phyloP scores from a whole-genome alignment of 2,797 vertebrate genomes.

The Paedocypris micromegethes region DNA sequence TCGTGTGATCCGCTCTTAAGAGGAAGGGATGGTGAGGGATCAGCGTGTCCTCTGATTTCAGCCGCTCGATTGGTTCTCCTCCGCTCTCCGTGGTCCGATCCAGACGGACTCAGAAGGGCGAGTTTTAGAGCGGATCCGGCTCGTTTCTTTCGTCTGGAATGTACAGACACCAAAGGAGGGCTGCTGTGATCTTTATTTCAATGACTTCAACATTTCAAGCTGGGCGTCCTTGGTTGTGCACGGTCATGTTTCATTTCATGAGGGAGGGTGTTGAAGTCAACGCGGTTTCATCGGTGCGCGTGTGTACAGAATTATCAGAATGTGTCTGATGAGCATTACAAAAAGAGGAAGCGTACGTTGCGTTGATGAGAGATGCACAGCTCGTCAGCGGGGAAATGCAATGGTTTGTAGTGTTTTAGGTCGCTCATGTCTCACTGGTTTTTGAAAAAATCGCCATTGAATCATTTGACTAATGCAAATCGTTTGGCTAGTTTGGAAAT shows the following conservation, averaged over 20 bases:
- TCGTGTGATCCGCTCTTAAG: constrained; percentile 62
- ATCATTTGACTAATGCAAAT: constrained; percentile 31
- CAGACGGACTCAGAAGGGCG: constrained; percentile 55
- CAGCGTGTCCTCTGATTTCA: constrained; percentile 54
- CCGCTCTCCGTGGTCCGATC: constrained; percentile 11
- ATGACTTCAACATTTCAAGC: constrained; percentile 41
- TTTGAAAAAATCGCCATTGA: constrained; percentile 25
- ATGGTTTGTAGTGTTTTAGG: constrained; percentile 35
- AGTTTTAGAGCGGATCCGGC: constrained; percentile 36
- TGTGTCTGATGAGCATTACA: constrained; percentile 30
- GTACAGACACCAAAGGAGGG: constrained; percentile 64
- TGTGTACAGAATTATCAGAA: constrained; percentile 22
- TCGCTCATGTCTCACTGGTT: constrained; percentile 32
- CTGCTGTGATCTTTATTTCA: constrained; percentile 54
- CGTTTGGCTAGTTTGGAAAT: constrained; percentile 48
- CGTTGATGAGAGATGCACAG: constrained; percentile 26
- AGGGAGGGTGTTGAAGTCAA: constrained; percentile 1
- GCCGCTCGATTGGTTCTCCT: constrained; percentile 41
- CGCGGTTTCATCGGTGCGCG: constrained; percentile 6
- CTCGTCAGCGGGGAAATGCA: constrained; percentile 25
- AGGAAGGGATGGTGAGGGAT: constrained; percentile 65
- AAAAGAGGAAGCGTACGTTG: constrained; percentile 22
- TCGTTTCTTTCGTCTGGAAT: constrained; percentile 30
- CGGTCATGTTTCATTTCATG: constrained; percentile 33
- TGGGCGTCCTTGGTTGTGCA: constrained; percentile 18